Evolutionary conservation across 2,797 vertebrate species (phyloP), one percentile per base, ranked within the genome.

Genomic region (Platalea minor): DNA sequence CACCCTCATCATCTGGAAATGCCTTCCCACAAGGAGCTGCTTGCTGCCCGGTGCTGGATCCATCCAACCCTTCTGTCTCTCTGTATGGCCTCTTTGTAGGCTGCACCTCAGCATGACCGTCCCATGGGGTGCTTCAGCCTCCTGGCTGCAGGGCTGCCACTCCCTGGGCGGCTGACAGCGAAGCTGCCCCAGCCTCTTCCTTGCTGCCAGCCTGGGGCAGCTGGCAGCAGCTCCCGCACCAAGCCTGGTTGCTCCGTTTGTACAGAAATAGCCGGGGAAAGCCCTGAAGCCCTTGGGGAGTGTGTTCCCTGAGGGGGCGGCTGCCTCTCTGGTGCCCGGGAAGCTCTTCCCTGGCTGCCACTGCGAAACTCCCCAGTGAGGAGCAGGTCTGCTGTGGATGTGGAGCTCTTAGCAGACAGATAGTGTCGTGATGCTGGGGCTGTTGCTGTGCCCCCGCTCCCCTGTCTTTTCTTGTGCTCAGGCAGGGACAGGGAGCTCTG

Each of bases 261-360:
- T 29, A 35, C 14, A 82, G 48, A 88, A 70, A 9, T 4, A 65
- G 65, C 17, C 18, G 65, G 60, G n/a, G 37, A 82, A 65, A 85
- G 46, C 70, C 70, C 46, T 57, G 28, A 72, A 57, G 61, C 16
- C 19, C 17, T 1, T 11, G 25, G 35, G 56, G 29, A 70, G 5
- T 3, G 1, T 13, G 0, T 51, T 65, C 43, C 33, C 46, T 61
- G 70, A 14, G 10, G 16, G 7, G 23, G 9, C 0, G 0, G 13
- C 29, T 63, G 60, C 45, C 35, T 19, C 29, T 37, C 10, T 51
- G 50, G 10, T 74, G 37, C 57, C 16, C 5, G 7, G 60, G 59
- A 29, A 39, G 7, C 35, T 59, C 57, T 53, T 70, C 11, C 24
- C 68, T 21, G 28, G 8, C 6, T 72, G 65, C 37, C n/a, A 17